Conservation (phyloP, 2,797 vertebrate genomes). For the Pangasius krempfi region DNA sequence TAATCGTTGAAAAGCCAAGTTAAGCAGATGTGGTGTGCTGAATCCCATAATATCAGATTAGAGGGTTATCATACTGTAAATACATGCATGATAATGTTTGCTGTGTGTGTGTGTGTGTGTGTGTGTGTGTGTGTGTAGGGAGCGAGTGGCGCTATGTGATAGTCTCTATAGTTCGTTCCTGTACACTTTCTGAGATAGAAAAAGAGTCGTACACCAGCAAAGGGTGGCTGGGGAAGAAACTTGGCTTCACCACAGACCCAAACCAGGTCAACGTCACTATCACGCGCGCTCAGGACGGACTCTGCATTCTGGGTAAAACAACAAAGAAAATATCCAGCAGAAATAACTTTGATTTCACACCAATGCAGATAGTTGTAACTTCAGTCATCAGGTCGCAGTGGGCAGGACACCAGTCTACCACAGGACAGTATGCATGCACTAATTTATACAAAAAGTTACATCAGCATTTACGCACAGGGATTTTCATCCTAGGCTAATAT, state of each 20-base stretch:
- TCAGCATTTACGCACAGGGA: no score
- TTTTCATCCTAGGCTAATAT: no score
- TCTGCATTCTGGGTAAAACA: conserved; percentile 55
- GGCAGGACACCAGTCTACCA: background rate
- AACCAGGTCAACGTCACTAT: conserved; percentile 51
- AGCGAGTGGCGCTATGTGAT: conserved; percentile 56
- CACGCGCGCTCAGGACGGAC: conserved; percentile 52
- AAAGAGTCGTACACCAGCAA: background rate
- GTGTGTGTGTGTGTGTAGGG: conserved; percentile 28
- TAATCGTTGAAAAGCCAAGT: background rate
- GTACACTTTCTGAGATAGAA: background rate
- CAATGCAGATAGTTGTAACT: background rate
- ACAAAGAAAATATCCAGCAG: background rate
- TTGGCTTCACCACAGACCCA: conserved; percentile 48
- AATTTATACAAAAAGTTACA: background rate
- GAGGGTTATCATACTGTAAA: no score
- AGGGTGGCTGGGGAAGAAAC: conserved; percentile 29
- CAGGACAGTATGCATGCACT: background rate
- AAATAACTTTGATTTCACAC: background rate
- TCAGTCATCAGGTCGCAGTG: background rate
- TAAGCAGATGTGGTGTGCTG: background rate
- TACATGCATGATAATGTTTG: background rate
- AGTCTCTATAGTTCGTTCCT: conserved; percentile 43
- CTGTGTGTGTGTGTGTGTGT: background rate
- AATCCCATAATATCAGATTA: background rate